Conservation (phyloP, 2,797 vertebrate genomes). For the Pangasius krempfi region DNA sequence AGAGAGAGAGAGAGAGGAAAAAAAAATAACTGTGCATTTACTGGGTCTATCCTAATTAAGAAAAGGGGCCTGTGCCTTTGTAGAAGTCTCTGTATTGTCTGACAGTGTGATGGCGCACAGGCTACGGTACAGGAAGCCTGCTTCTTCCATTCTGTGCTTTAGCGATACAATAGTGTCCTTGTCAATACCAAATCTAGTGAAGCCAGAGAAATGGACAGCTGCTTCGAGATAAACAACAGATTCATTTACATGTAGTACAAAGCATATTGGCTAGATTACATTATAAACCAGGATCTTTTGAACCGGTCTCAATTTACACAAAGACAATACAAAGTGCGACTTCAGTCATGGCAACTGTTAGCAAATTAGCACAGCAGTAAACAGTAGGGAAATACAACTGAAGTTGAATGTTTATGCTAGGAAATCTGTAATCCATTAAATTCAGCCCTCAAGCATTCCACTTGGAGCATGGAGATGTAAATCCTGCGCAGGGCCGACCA, state of each 20-base stretch:
- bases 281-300: slow-evolving; percentile 30
- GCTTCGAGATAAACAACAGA: slow-evolving; percentile 16
- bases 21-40: neutral
- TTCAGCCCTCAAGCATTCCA: slow-evolving; percentile 27
- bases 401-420: slow-evolving; percentile 5
- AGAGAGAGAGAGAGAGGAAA: neutral
- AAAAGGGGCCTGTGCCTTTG: neutral
- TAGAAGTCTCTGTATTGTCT: neutral
- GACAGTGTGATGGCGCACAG: neutral
- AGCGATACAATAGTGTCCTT: neutral
- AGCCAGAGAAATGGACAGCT: slow-evolving; percentile 19
- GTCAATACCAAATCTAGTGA: slow-evolving; percentile 3
- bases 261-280: slow-evolving; percentile 16
- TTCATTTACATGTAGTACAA: slow-evolving; percentile 18
- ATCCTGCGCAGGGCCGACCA: slow-evolving; percentile 5
- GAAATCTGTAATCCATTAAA: slow-evolving; percentile 29
- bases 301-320: slow-evolving; percentile 7
- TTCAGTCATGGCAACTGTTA: slow-evolving; percentile 28
- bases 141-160: neutral
- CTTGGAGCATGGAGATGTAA: neutral
- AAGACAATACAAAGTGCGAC: slow-evolving; percentile 7
- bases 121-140: neutral
- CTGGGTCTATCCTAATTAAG: neutral
- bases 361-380: slow-evolving; percentile 31
- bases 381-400: slow-evolving; percentile 17